These are phyloP conservation scores for Acheta domesticus DNA, from an alignment of 2,888 invertebrate species.

Conservation along the genomic window DNA sequence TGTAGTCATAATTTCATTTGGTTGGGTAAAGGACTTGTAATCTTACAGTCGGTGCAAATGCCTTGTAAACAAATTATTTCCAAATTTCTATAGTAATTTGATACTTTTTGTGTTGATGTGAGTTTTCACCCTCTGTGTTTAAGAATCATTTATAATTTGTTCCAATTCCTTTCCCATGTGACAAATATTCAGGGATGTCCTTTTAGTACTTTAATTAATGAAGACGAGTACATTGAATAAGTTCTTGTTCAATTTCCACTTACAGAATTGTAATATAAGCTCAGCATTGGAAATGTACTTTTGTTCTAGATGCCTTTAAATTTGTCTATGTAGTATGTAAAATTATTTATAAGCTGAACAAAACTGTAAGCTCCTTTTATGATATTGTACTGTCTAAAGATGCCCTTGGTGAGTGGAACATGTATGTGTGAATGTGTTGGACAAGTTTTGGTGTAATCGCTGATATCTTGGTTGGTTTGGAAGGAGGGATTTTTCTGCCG, in stretches of 20 bases:
- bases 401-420: conserved; percentile 12
- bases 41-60: background rate
- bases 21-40: background rate
- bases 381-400: conserved; percentile 12
- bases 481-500: conserved; percentile 5
- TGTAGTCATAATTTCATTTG: background rate
- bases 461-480: conserved; percentile 19
- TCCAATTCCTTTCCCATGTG: conserved; percentile 5
- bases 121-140: background rate
- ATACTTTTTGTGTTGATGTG: background rate
- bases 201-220: background rate
- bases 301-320: background rate
- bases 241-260: background rate
- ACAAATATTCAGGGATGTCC: conserved; percentile 10
- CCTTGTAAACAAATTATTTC: background rate
- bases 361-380: background rate
- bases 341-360: conserved; percentile 24
- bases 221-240: background rate
- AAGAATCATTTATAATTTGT: background rate
- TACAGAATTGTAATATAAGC: conserved; percentile 11
- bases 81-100: background rate
- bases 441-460: background rate
- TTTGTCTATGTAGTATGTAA: conserved; percentile 19
- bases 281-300: conserved; percentile 18
- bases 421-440: conserved; percentile 18